Percentiles rank a stretch among this genome's conserved stretches.
Conservation (phyloP, 2,797 vertebrate species). For the Hypotaenidia philippensis region DNA sequence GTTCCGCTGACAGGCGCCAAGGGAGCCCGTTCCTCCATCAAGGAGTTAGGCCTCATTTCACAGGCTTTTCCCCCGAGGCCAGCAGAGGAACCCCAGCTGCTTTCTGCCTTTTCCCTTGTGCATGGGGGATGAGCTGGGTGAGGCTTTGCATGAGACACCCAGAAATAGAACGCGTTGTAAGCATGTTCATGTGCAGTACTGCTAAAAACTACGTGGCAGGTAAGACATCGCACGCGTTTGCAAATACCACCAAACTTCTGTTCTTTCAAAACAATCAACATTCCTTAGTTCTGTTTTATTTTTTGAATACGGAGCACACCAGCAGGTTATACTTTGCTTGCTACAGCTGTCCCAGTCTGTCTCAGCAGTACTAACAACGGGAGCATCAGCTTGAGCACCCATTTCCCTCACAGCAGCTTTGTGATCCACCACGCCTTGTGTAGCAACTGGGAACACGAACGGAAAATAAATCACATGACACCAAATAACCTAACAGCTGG, state of each 20-base stretch:
- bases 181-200: neutral
- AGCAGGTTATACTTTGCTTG: neutral
- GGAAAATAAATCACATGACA: neutral
- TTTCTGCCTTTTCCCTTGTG: neutral
- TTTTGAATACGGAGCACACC: neutral
- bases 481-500: neutral
- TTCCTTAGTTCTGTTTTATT: neutral
- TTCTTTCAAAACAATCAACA: neutral
- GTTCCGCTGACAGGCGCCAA: neutral
- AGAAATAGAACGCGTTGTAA: neutral
- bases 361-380: neutral
- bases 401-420: neutral
- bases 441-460: neutral
- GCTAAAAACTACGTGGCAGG: neutral
- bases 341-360: neutral
- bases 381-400: neutral
- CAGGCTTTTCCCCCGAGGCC: neutral
- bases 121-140: neutral
- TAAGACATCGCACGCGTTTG: neutral
- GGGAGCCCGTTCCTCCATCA: neutral
- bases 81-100: neutral
- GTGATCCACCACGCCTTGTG: neutral
- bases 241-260: neutral
- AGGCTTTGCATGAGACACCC: neutral
- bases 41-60: constrained; percentile 6